Base-by-base conservation (phyloP, 1,140 invertebrate species). In the Hypsibius dujardini region DNA sequence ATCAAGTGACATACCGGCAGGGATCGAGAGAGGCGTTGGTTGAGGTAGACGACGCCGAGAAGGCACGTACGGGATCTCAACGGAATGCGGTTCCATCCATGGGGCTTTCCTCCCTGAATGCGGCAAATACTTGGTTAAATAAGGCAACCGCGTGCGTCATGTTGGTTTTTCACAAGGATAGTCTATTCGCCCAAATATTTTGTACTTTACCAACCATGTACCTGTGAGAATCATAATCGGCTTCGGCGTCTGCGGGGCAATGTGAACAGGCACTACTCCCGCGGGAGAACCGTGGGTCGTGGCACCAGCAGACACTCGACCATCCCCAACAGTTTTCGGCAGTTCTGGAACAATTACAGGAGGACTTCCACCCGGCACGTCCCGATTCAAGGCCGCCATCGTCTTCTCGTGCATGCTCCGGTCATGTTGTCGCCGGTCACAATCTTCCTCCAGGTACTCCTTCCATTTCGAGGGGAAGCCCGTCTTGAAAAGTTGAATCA, bases 381-480 rank as follows among this genome's bases (percentile, higher is more conserved):
- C 28, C 28, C 28, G 28, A 28, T 28, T 28, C 28, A 28, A 28
- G 28, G 28, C 28, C 28, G 28, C 28, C 28, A 28, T 56, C n/a
- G 7, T 56, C 7, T 7, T 56, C n/a, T 56, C 50, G 7, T 56
- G 50, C 50, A 28, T 56, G 50, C 7, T 12, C 50, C n/a, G 50
- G 7, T 56, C 50, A 56, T 56, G 7, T n/a, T 12, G 7, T 56
- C 50, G 50, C 50, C 50, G 50, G 7, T 56, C 50, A 7, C 7
- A 7, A 7, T 56, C 50, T 7, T 56, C 50, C n/a, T 56, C n/a
- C 50, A 56, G n/a, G n/a, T 12, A 56, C 50, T 56, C 50, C 50
- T 56, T 56, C 50, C 50, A 56, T 56, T 56, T n/a, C 50, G 50
- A 12, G 7, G 50, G 50, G n/a, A 56, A 56, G 50, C 50, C 50